Percentiles rank a stretch among this genome's conserved stretches.
These are phyloP conservation scores for Archocentrus centrarchus DNA, from an alignment of 2,113 vertebrate species.

Conservation along the genomic window DNA sequence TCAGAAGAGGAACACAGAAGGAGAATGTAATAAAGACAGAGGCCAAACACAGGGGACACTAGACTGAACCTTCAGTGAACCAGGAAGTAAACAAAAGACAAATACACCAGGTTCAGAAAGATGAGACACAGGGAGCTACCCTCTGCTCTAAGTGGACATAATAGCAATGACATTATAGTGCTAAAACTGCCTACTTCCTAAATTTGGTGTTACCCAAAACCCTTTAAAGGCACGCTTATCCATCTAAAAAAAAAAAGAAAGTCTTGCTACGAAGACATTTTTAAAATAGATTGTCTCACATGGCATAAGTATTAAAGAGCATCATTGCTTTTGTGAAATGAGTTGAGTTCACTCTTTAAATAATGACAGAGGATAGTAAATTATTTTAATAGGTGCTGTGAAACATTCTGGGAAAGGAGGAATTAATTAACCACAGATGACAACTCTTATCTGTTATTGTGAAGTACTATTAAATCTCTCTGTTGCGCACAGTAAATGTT, in stretches of 20 bases:
- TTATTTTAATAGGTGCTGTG: not conserved
- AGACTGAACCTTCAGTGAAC: not conserved
- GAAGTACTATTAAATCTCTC: not conserved
- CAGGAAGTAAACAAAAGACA: not conserved
- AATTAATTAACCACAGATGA: conserved; percentile 4
- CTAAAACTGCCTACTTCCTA: not conserved
- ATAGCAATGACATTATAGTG: not conserved
- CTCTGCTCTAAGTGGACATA: not conserved
- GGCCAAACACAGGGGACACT: too few species aligned
- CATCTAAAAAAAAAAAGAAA: not conserved
- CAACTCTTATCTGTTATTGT: not conserved
- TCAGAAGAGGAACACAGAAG: too few species aligned
- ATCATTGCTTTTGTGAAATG: not conserved
- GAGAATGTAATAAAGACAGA: too few species aligned
- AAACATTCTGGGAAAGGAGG: conserved; percentile 4
- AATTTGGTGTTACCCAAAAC: not conserved
- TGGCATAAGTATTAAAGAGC: not conserved
- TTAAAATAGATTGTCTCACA: not conserved
- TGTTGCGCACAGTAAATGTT: not conserved
- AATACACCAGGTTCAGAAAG: not conserved
- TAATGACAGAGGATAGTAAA: not conserved
- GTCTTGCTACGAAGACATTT: not conserved
- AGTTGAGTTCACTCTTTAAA: not conserved
- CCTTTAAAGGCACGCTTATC: not conserved
- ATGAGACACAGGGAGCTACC: not conserved